Percentiles rank a stretch among this genome's conserved stretches.
Evolutionary conservation across 2,888 invertebrate genomes (phyloP).

Genomic region (Folsomia manolachei): DNA sequence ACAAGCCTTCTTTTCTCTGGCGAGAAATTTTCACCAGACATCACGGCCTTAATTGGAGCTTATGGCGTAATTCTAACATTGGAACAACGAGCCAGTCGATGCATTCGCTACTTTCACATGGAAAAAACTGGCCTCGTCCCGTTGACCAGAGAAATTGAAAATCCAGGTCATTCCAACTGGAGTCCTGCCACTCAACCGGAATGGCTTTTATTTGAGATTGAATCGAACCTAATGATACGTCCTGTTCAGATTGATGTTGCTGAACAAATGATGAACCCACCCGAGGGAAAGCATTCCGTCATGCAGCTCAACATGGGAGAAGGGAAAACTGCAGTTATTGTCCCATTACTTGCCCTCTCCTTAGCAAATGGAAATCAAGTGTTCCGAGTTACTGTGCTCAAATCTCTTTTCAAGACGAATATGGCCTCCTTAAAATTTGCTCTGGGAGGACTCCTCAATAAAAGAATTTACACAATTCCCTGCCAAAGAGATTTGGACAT

Average conservation of each 20-base stretch:
- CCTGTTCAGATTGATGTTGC: constrained; percentile 33
- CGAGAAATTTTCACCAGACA: neutral
- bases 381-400: constrained; percentile 39
- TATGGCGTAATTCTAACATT: constrained; percentile 18
- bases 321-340: constrained; percentile 45
- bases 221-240: constrained; percentile 34
- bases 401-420: constrained; percentile 36
- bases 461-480: constrained; percentile 33
- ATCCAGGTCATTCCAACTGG: constrained; percentile 23
- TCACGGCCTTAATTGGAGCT: constrained; percentile 11
- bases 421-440: constrained; percentile 19
- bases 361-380: constrained; percentile 24
- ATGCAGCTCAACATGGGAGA: constrained; percentile 45
- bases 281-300: constrained; percentile 28
- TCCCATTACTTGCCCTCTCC: constrained; percentile 31
- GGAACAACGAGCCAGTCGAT: constrained; percentile 20
- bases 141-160: constrained; percentile 16
- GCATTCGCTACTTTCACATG: neutral
- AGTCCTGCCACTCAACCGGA: constrained; percentile 28
- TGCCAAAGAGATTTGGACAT: constrained; percentile 29
- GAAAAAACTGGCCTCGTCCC: neutral
- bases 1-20: neutral
- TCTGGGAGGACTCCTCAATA: constrained; percentile 36
- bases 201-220: constrained; percentile 43
- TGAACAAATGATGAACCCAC: constrained; percentile 28